phyloP scores from a whole-genome alignment of 1,140 invertebrate species.

The Drosophila leontia region DNA sequence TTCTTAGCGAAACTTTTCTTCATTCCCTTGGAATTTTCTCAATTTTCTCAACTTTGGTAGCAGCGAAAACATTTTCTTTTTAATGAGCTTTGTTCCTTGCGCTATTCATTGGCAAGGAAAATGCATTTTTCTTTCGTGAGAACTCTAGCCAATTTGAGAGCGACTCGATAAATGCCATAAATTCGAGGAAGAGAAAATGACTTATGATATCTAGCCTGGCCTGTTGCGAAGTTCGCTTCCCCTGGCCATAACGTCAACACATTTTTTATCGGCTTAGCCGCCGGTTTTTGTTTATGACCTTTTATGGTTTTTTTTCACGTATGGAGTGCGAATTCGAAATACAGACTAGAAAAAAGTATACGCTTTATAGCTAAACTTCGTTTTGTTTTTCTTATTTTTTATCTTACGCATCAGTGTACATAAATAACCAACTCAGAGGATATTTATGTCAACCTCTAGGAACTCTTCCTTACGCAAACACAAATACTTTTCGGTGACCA shows the following conservation, averaged over 20 bases:
- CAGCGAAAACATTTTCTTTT: slow-evolving; percentile 11
- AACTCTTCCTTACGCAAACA: slow-evolving; percentile 22
- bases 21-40: background rate
- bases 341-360: background rate
- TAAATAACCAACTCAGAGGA: background rate
- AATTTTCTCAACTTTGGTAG: background rate
- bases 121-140: background rate
- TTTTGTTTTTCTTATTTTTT: slow-evolving; percentile 2
- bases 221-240: slow-evolving; percentile 7
- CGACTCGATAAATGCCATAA: slow-evolving; percentile 61
- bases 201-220: slow-evolving; percentile 50
- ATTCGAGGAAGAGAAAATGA: slow-evolving; percentile 36
- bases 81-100: slow-evolving; percentile 25
- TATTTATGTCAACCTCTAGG: slow-evolving; percentile 13
- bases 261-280: slow-evolving; percentile 53
- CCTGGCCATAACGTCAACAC: slow-evolving; percentile 49
- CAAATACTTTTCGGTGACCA: slow-evolving; percentile 22
- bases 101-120: background rate
- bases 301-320: slow-evolving; percentile 1
- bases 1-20: slow-evolving; percentile 7
- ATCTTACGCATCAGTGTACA: background rate
- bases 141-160: slow-evolving; percentile 28
- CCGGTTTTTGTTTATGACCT: slow-evolving; percentile 28
- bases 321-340: background rate
- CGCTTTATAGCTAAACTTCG: background rate